A percentile compares a stretch with the other conserved stretches of the same genome.
phyloP scores from a whole-genome alignment of 2,888 invertebrate species.

The Polyploca ridens region DNA sequence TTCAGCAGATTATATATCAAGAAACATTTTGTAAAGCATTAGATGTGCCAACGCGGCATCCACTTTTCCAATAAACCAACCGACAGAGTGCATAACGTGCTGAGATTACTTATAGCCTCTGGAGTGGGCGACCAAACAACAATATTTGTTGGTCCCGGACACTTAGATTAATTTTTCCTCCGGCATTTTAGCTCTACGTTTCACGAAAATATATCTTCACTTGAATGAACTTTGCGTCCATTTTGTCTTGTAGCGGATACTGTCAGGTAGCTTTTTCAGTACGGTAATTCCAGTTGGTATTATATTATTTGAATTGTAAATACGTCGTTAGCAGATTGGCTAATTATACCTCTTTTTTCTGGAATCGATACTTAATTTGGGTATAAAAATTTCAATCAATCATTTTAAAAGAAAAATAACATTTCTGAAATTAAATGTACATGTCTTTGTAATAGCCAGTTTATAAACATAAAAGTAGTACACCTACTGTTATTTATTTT shows the following conservation, averaged over 20 bases:
- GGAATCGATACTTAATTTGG: too few species aligned
- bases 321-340: background rate
- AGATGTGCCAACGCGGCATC: conserved; percentile 51
- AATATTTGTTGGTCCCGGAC: conserved; percentile 76
- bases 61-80: conserved; percentile 76
- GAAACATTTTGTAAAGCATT: conserved; percentile 49
- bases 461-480: too few species aligned
- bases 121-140: conserved; percentile 71
- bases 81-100: conserved; percentile 76
- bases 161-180: conserved; percentile 79
- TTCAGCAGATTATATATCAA: conserved; percentile 33
- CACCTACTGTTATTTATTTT: background rate
- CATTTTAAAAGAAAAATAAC: too few species aligned
- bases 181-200: conserved; percentile 62
- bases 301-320: background rate
- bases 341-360: background rate
- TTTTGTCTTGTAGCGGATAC: too few species aligned
- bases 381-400: too few species aligned
- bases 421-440: too few species aligned
- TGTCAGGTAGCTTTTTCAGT: too few species aligned
- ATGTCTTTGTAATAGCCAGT: too few species aligned
- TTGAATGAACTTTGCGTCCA: too few species aligned
- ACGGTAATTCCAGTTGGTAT: background rate
- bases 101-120: conserved; percentile 77
- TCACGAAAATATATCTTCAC: conserved; percentile 37